Conservation (phyloP, 2,888 invertebrate species). For the Agrotis exclamationis region DNA sequence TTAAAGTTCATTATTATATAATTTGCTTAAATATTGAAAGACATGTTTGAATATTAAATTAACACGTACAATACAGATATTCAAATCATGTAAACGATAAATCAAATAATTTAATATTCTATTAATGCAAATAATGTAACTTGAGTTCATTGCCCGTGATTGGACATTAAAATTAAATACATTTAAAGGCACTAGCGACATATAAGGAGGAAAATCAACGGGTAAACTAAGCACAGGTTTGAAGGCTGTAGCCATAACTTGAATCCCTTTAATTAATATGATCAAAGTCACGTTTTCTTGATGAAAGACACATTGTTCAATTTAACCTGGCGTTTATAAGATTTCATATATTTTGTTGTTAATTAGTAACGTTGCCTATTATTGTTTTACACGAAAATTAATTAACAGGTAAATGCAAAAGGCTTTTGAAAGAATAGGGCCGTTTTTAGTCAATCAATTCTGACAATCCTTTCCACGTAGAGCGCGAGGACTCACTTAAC, state of each 20-base stretch:
- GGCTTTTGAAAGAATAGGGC: too few species aligned
- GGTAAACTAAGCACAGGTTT: conserved; percentile 24
- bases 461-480: too few species aligned
- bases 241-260: conserved; percentile 46
- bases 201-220: conserved; percentile 44
- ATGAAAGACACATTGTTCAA: conserved; percentile 27
- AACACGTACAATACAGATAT: conserved; percentile 13
- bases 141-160: conserved; percentile 48
- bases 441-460: too few species aligned
- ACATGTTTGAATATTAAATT: conserved; percentile 6
- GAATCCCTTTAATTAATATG: conserved; percentile 46
- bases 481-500: too few species aligned
- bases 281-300: conserved; percentile 50
- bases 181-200: conserved; percentile 13
- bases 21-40: conserved; percentile 17
- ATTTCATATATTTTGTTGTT: conserved; percentile 3
- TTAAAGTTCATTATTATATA: background rate
- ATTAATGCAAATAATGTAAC: conserved; percentile 19
- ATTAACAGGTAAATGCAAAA: background rate
- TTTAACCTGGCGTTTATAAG: conserved; percentile 5
- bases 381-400: background rate
- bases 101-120: conserved; percentile 31
- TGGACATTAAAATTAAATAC: conserved; percentile 36
- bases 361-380: background rate
- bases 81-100: conserved; percentile 31